Evolutionary conservation across 2,888 invertebrate genomes (phyloP), one percentile per base, ranked within the genome.

Genomic region (Alcis repandata): DNA sequence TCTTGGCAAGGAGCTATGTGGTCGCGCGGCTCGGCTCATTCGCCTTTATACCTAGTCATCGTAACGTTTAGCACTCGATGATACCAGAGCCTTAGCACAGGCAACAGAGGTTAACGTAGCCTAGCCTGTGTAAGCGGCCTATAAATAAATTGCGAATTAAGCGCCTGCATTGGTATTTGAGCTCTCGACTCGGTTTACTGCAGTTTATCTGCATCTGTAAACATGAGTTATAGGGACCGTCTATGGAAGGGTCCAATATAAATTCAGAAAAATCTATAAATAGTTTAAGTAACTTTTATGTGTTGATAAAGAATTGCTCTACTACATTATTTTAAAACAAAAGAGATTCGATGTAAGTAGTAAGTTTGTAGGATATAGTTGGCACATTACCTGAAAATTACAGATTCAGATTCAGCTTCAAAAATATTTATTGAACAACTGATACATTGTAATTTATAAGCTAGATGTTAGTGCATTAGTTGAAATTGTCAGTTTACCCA

Each of bases 11-110:
- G 84, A 88, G 87, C 80, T 87, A 80, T 89, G 83, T 89, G 90
- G 83, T 83, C 78, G 83, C 85, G 86, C 87, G 85, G 68, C 82
- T 76, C 76, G 74, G 76, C 74, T 87, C 88, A 89, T 85, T 79
- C 82, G 90, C 90, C 82, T 91, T 92, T 92, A 92, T 92, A 92
- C 84, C 79, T 83, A 79, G 80, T 79, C 85, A 78, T 73, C 81
- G 83, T 83, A 80, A 79, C 80, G 83, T 82, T 81, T 80, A 79
- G 74, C 80, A 77, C 77, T 77, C 75, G 72, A 73, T 61, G 45
- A 22, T 65, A 56, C 60, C 73, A 66, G 67, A 74, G 63, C 69
- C 71, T 71, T 59, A 71, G 67, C 76, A 74, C 64, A 45, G 75
- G 72, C 71, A 78, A 66, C 75, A 69, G 75, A 70, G 76, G 71